phyloP scores from a whole-genome alignment of 2,888 invertebrate species.

The Graphium colonna region DNA sequence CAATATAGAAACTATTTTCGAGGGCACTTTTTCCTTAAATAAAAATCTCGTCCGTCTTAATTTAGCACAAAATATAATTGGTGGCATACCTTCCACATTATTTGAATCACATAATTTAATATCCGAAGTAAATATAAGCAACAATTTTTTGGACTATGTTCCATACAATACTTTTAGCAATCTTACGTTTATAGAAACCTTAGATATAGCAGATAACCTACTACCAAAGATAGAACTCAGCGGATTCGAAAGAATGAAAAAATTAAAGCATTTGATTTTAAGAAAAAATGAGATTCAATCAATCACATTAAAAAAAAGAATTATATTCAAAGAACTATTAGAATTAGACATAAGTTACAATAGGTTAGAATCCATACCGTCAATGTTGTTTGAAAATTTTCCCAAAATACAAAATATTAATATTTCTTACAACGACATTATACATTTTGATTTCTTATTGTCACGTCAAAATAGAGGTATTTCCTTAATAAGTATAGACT shows the following conservation, averaged over 20 bases:
- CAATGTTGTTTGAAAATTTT: constrained; percentile 60
- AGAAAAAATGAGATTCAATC: constrained; percentile 68
- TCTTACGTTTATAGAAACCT: constrained; percentile 85
- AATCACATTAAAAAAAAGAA: constrained; percentile 56
- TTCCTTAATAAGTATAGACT: constrained; percentile 62
- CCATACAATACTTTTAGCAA: constrained; percentile 89
- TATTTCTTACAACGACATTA: constrained; percentile 64
- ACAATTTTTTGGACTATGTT: constrained; percentile 86
- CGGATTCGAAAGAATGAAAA: constrained; percentile 60
- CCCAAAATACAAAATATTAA: constrained; percentile 69
- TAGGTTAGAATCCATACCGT: constrained; percentile 55
- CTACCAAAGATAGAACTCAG: constrained; percentile 86
- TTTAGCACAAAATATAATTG: constrained; percentile 86
- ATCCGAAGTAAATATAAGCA: constrained; percentile 86
- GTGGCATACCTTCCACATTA: constrained; percentile 82
- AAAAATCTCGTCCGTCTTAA: constrained; percentile 87
- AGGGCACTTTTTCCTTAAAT: constrained; percentile 86
- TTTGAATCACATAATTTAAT: constrained; percentile 85
- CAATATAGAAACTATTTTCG: constrained; percentile 83
- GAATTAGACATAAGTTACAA: constrained; percentile 67
- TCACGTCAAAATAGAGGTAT: constrained; percentile 48
- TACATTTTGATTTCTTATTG: constrained; percentile 60
- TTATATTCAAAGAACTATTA: constrained; percentile 55
- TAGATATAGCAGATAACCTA: constrained; percentile 85
- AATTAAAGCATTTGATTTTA: constrained; percentile 60